Conservation (phyloP, 2,888 invertebrate species). For the Tuta absoluta region DNA sequence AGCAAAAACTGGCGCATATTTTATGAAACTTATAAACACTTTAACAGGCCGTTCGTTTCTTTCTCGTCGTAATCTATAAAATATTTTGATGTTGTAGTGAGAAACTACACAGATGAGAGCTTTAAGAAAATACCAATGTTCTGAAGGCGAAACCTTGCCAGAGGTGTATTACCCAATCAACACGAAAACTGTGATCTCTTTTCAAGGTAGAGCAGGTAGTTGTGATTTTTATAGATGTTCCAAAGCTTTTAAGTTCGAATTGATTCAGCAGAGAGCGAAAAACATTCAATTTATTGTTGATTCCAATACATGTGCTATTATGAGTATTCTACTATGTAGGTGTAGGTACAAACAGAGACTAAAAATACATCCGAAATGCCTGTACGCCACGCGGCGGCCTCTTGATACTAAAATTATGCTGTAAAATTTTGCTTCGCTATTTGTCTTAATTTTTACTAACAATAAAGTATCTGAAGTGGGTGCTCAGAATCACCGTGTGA, state of each 20-base stretch:
- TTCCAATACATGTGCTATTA: neutral
- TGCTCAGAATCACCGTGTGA: neutral
- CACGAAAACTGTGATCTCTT: neutral
- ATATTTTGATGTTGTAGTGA: no score
- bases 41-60: no score
- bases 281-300: neutral
- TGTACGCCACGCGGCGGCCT: neutral
- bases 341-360: neutral
- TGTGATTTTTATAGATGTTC: neutral
- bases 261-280: neutral
- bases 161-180: neutral
- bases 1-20: neutral
- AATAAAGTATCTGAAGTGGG: neutral
- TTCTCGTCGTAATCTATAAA: no score
- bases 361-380: neutral
- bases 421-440: neutral
- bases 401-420: constrained; percentile 2
- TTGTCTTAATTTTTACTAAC: neutral
- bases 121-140: neutral
- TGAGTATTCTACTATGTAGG: neutral
- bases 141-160: neutral
- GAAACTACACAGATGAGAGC: neutral
- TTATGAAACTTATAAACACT: neutral
- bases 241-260: neutral
- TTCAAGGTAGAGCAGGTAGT: constrained; percentile 3